These are phyloP conservation scores for Asarcornis scutulata DNA, from an alignment of 2,113 vertebrate species.

Conservation along the genomic window DNA sequence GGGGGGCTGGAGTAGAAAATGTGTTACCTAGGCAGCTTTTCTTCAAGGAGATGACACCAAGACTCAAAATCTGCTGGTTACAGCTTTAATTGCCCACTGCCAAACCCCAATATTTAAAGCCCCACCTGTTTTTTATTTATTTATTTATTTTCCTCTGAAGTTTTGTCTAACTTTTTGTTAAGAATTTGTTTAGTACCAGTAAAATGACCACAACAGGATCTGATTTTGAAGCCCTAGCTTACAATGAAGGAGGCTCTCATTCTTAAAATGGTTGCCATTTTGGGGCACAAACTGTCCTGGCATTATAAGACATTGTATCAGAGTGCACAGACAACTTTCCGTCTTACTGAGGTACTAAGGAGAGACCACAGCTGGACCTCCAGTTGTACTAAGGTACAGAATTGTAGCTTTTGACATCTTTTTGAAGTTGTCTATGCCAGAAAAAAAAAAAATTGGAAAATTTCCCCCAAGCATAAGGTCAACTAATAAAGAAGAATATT, in stretches of 20 bases:
- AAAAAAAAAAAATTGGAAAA: neutral
- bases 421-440: neutral
- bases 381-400: neutral
- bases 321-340: neutral
- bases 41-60: neutral
- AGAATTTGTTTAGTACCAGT: neutral
- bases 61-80: neutral
- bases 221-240: neutral
- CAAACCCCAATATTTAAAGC: neutral
- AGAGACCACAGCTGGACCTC: neutral
- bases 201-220: neutral
- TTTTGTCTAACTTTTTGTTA: neutral
- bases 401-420: neutral
- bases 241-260: neutral
- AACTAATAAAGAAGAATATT: neutral
- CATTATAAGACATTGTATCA: fast-evolving
- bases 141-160: neutral
- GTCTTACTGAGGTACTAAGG: neutral
- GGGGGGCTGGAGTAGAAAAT: neutral
- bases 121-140: neutral
- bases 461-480: neutral
- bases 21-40: neutral
- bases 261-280: neutral
- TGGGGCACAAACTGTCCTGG: neutral
- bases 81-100: neutral